phyloP scores from a whole-genome alignment of 1,140 invertebrate species.

The Lasaia peninsularis region DNA sequence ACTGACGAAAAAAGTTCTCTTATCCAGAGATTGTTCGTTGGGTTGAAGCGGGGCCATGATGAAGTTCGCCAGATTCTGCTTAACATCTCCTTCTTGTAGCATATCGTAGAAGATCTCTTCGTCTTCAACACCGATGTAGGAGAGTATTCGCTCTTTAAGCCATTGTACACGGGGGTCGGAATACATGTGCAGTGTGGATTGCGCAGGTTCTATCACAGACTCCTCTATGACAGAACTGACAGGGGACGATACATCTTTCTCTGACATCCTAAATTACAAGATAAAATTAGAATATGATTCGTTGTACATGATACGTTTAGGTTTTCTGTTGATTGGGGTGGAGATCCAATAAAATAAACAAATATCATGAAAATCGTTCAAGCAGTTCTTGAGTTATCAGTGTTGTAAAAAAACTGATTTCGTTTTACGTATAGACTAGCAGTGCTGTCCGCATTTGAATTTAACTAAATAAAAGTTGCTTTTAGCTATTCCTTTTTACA shows the following conservation, averaged over 20 bases:
- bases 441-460: too few species aligned
- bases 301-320: neutral
- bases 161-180: conserved; percentile 52
- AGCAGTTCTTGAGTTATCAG: too few species aligned
- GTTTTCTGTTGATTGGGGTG: too few species aligned
- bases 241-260: neutral
- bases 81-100: conserved; percentile 44
- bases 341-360: too few species aligned
- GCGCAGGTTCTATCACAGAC: neutral
- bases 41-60: conserved; percentile 40
- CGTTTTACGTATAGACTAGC: too few species aligned
- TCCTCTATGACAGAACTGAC: neutral
- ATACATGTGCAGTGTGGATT: neutral
- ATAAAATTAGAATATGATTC: neutral
- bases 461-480: too few species aligned
- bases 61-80: conserved; percentile 40
- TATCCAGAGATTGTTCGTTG: conserved; percentile 49
- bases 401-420: too few species aligned
- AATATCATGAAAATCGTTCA: too few species aligned
- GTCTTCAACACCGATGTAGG: conserved; percentile 52
- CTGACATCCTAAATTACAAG: neutral
- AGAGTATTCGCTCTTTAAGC: conserved; percentile 54
- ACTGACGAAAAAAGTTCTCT: conserved; percentile 51
- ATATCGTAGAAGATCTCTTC: conserved; percentile 63
- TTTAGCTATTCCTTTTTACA: too few species aligned